Percentiles rank a stretch among this genome's conserved stretches.
phyloP scores from a whole-genome alignment of 2,888 invertebrate species.

The Emmelina monodactyla region DNA sequence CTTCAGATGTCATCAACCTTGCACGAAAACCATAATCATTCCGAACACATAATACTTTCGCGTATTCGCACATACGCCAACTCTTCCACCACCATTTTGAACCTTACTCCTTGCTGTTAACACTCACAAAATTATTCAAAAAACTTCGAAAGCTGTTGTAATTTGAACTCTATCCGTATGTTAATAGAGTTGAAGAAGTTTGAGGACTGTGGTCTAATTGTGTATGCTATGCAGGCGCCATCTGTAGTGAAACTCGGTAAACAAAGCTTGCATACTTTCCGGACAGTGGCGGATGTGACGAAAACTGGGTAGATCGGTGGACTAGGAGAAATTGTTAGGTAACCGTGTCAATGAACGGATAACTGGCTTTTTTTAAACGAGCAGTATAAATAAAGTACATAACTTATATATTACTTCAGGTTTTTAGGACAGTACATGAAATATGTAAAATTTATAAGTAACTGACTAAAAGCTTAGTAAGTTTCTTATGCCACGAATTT shows the following conservation, averaged over 20 bases:
- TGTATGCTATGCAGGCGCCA: slow-evolving; percentile 36
- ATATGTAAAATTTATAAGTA: too few species aligned
- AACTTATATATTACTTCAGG: too few species aligned
- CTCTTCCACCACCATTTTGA: slow-evolving; percentile 5
- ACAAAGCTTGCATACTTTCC: slow-evolving; percentile 44
- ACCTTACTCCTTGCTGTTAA: not conserved
- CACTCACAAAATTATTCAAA: not conserved
- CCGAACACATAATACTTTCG: slow-evolving; percentile 38
- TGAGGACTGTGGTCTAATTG: slow-evolving; percentile 16
- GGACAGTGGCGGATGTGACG: slow-evolving; percentile 41
- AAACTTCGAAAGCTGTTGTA: too few species aligned
- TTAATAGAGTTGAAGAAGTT: too few species aligned
- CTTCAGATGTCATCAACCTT: not conserved
- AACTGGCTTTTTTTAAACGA: too few species aligned
- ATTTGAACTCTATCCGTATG: too few species aligned
- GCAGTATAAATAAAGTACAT: too few species aligned
- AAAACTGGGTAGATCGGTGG: slow-evolving; percentile 23
- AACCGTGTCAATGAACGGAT: too few species aligned
- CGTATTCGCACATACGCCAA: slow-evolving; percentile 20
- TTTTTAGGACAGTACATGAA: too few species aligned
- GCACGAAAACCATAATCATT: not conserved
- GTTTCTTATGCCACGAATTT: too few species aligned
- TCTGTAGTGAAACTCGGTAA: slow-evolving; percentile 41
- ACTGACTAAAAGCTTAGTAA: too few species aligned
- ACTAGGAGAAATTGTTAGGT: slow-evolving; percentile 13